Percentiles rank a stretch among this genome's conserved stretches.
Evolutionary conservation across 2,113 vertebrate genomes (phyloP).

Genomic region (Thunnus maccoyii): DNA sequence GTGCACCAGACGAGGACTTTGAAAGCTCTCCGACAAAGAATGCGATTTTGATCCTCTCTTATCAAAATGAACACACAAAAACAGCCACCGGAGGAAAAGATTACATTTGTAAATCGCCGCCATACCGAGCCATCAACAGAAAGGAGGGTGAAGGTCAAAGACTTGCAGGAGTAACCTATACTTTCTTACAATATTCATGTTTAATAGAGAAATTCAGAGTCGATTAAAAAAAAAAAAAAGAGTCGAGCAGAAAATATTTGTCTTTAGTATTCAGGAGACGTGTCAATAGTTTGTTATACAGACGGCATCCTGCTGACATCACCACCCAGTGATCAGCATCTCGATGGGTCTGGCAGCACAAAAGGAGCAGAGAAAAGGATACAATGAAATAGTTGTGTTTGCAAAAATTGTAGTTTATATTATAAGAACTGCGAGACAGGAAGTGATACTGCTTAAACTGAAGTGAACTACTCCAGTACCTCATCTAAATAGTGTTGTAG

Average conservation of each 20-base stretch:
- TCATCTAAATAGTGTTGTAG: not conserved
- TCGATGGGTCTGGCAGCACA: constrained; percentile 18
- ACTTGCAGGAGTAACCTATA: constrained; percentile 7
- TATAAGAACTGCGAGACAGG: not conserved
- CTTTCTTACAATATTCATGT: not conserved
- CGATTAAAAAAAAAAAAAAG: not conserved
- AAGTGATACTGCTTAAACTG: not conserved
- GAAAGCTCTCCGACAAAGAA: too few species aligned
- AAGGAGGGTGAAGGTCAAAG: constrained; percentile 51
- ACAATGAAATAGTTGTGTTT: not conserved
- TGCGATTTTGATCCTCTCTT: not conserved
- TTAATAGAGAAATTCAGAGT: constrained; percentile 1
- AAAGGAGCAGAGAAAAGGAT: constrained; percentile 4
- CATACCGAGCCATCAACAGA: constrained; percentile 4
- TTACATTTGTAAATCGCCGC: constrained; percentile 37
- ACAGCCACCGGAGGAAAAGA: constrained; percentile 9
- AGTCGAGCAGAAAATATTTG: constrained; percentile 5
- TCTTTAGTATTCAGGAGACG: constrained; percentile 39
- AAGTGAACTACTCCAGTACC: not conserved
- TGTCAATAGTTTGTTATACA: constrained; percentile 33
- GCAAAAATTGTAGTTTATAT: not conserved
- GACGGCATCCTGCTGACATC: constrained; percentile 36
- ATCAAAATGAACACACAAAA: constrained; percentile 8
- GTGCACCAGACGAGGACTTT: too few species aligned
- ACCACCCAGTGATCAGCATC: constrained; percentile 31